phyloP scores from a whole-genome alignment of 2,797 vertebrate species.

The Hoplostethus atlanticus region DNA sequence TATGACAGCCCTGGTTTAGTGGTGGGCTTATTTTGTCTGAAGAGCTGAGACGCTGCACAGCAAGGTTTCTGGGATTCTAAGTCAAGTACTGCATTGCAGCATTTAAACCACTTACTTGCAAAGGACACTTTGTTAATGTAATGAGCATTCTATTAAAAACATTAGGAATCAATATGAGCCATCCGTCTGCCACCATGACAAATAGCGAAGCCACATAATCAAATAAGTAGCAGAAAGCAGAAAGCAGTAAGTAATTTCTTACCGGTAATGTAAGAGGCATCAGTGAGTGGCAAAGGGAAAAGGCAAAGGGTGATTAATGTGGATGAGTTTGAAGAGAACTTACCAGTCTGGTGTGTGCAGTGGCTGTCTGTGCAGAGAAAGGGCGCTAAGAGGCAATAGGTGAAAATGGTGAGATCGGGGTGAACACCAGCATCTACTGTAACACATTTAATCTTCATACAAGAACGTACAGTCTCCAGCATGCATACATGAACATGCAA shows the following conservation, averaged over 20 bases:
- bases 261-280: conserved; percentile 66
- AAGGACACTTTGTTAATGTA: conserved; percentile 71
- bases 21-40: conserved; percentile 37
- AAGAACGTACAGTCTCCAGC: conserved; percentile 19
- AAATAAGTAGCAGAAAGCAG: conserved; percentile 54
- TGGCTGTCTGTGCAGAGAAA: conserved; percentile 76
- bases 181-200: conserved; percentile 62
- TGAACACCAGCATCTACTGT: conserved; percentile 22
- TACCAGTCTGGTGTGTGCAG: conserved; percentile 78
- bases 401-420: conserved; percentile 46
- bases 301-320: conserved; percentile 61
- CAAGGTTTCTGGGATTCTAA: conserved; percentile 38
- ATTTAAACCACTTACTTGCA: conserved; percentile 41
- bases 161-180: conserved; percentile 64
- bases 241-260: conserved; percentile 67
- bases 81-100: conserved; percentile 64
- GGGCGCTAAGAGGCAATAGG: conserved; percentile 73
- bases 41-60: conserved; percentile 19
- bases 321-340: conserved; percentile 63
- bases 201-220: conserved; percentile 63
- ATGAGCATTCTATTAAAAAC: conserved; percentile 60
- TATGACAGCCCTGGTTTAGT: conserved; percentile 46
- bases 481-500: conserved; percentile 33
- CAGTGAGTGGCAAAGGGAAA: conserved; percentile 59
- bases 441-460: conserved; percentile 23